Evolutionary conservation across 2,797 vertebrate species (phyloP), one percentile per base, ranked within the genome.

Genomic region (Sardinella longiceps): DNA sequence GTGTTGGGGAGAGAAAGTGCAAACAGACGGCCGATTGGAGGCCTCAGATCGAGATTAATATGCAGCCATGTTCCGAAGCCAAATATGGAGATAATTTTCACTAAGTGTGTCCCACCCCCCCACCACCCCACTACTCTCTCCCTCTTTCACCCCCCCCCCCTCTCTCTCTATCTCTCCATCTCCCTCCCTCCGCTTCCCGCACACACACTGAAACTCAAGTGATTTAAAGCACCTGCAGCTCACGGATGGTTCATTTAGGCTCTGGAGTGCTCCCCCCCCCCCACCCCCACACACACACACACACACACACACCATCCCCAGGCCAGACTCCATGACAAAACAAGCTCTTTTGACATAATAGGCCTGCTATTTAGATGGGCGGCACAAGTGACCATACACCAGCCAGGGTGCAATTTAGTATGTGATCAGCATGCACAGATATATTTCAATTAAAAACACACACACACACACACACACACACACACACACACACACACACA

Each of bases 1-100:
- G 46, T 48, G 46, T 63, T n/a, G 12, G 80, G 18, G 33, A 12
- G 66, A 88, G 81, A 91, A 87, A 91, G 88, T 1, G 60, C 87
- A 88, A 90, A 91, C 90, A 93, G 89, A 90, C 89, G 90, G 88
- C 89, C 92, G 91, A 91, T 91, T 92, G 87, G 70, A 43, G 33
- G 88, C 82, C 86, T 83, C 81, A 45, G 77, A 82, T 84, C n/a
- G 30, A 87, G 84, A 89, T 89, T 84, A 85, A 90, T 83, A 83
- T 74, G 81, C 18, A 25, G 66, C 46, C 50, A 82, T 53, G 51
- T 86, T 83, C 85, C 84, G 70, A 85, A 85, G 88, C 86, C 85
- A 87, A 82, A 91, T 90, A 88, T 89, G 86, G 91, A 90, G 89
- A 88, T 87, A 84, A 85, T 87, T 85, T 85, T 14, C 45, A n/a